Percentiles rank a stretch among this genome's conserved stretches.
Evolutionary conservation across 2,888 invertebrate genomes (phyloP).

Genomic region (Epistrophe eligans): DNA sequence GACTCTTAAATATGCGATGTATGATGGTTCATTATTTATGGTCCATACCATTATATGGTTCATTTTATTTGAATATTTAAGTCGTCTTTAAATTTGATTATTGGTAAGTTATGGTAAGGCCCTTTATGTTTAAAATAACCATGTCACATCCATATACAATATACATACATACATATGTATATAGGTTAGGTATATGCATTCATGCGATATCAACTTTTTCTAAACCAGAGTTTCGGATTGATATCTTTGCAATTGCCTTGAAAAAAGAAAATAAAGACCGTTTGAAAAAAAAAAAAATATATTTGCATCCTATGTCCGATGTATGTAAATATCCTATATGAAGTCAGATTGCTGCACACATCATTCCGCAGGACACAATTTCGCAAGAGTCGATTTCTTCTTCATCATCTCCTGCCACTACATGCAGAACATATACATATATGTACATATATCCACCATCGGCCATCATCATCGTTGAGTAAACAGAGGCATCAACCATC

Average conservation of each 20-base stretch:
- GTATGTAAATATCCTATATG: background rate
- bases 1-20: too few species aligned
- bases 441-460: slow-evolving; percentile 1
- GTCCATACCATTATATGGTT: too few species aligned
- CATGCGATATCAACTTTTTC: background rate
- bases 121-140: too few species aligned
- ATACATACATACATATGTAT: too few species aligned
- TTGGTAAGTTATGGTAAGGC: too few species aligned
- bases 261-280: slow-evolving; percentile 25
- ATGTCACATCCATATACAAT: too few species aligned
- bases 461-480: slow-evolving; percentile 33
- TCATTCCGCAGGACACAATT: slow-evolving; percentile 58
- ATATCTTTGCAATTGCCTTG: slow-evolving; percentile 37
- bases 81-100: too few species aligned
- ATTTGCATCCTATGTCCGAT: slow-evolving; percentile 42
- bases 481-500: slow-evolving; percentile 43
- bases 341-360: slow-evolving; percentile 31
- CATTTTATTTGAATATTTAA: too few species aligned
- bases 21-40: too few species aligned
- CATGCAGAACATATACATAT: background rate
- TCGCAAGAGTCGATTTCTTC: slow-evolving; percentile 39
- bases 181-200: background rate
- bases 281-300: slow-evolving; percentile 23
- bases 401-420: slow-evolving; percentile 5
- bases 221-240: background rate